These are phyloP conservation scores for Paratilapia polleni DNA, from an alignment of 2,113 vertebrate species.

Conservation along the genomic window DNA sequence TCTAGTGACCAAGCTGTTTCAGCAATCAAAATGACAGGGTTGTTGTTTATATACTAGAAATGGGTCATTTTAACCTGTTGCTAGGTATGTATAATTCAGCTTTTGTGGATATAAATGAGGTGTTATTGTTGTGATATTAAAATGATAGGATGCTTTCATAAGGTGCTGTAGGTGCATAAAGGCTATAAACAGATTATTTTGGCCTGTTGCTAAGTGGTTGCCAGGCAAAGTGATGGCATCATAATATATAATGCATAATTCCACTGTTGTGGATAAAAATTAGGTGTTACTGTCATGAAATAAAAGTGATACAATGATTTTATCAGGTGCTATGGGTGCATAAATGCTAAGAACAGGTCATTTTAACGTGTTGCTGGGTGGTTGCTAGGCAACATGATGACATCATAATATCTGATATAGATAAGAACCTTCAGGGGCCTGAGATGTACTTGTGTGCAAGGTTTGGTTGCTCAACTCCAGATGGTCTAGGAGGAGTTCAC, in stretches of 20 bases:
- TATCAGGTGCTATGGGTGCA: not conserved
- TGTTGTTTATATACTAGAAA: too few species aligned
- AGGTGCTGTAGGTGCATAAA: not conserved
- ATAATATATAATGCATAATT: not conserved
- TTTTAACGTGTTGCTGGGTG: not conserved
- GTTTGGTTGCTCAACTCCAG: too few species aligned
- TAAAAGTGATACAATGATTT: not conserved
- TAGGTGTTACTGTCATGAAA: not conserved
- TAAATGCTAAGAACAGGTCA: not conserved
- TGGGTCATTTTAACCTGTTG: not conserved
- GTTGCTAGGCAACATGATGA: not conserved
- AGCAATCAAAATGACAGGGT: too few species aligned
- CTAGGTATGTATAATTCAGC: not conserved
- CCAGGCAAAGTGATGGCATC: not conserved
- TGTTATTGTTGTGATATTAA: too few species aligned
- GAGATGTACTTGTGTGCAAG: not conserved
- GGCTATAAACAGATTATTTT: not conserved
- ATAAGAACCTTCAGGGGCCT: not conserved
- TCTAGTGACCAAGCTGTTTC: not conserved
- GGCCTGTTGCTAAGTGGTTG: not conserved
- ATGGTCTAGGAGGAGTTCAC: too few species aligned
- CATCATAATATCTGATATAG: not conserved
- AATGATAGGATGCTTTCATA: not conserved
- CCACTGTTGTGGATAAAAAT: not conserved
- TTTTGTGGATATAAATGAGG: not conserved